Evolutionary conservation across 2,113 vertebrate genomes (phyloP).

Genomic region (Neodontobutis hainanensis): DNA sequence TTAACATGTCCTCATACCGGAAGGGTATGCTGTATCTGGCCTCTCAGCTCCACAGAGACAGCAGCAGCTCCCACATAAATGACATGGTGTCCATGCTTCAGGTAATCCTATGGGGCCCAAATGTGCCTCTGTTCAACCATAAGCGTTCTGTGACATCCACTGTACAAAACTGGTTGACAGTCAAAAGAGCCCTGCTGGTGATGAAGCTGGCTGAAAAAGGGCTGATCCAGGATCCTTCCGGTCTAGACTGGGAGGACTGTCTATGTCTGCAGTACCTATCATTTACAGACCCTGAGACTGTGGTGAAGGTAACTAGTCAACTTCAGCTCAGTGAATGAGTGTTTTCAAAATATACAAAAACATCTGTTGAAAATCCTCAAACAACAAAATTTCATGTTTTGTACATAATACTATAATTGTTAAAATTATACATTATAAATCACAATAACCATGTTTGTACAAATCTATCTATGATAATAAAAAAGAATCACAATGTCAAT

Average conservation of each 20-base stretch:
- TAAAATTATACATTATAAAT: no score
- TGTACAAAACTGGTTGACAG: conserved; percentile 57
- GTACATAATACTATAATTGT: no score
- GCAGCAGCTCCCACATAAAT: conserved; percentile 25
- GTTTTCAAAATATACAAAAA: no score
- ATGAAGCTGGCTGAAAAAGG: conserved; percentile 79
- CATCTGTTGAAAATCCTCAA: no score
- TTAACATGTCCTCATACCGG: conserved; percentile 58
- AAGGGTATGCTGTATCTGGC: conserved; percentile 67
- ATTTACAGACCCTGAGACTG: conserved; percentile 50
- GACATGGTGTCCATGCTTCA: conserved; percentile 74
- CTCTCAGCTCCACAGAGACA: conserved; percentile 62
- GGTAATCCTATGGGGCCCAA: conserved; percentile 85
- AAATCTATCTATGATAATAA: no score
- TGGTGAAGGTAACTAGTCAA: conserved; percentile 53
- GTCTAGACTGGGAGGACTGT: conserved; percentile 78
- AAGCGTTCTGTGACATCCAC: neutral
- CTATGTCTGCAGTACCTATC: conserved; percentile 82
- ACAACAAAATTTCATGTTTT: no score
- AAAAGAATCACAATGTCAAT: no score
- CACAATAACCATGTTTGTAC: no score
- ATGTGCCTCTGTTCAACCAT: conserved; percentile 55
- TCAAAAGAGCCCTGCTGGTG: conserved; percentile 79
- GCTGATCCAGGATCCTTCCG: conserved; percentile 11
- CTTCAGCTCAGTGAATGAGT: conserved; percentile 39